phyloP scores from a whole-genome alignment of 2,113 vertebrate species.

The Tricholaema leucomelas region DNA sequence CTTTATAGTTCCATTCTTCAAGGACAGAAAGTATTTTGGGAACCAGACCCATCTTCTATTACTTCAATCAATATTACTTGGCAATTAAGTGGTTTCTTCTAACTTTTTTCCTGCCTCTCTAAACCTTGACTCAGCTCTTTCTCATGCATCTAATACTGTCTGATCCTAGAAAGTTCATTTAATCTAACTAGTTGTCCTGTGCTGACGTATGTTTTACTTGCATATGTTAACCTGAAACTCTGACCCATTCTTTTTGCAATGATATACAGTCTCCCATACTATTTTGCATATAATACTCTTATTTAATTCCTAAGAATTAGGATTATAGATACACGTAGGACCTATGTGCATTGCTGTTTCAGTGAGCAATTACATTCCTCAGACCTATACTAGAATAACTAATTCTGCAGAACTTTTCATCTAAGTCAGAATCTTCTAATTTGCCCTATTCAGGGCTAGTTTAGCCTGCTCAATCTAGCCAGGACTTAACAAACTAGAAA shows the following conservation, averaged over 20 bases:
- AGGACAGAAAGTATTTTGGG: neutral
- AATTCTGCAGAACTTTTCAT: neutral
- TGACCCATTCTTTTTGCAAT: neutral
- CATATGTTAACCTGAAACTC: neutral
- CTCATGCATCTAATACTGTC: neutral
- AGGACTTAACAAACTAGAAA: neutral
- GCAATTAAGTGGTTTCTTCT: neutral
- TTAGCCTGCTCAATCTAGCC: neutral
- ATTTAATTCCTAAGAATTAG: neutral
- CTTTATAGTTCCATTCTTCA: neutral
- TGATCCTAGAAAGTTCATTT: neutral
- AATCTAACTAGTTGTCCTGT: neutral
- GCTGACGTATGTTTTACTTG: neutral
- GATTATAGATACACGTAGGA: neutral
- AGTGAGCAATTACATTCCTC: neutral
- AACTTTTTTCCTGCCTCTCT: neutral
- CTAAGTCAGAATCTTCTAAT: neutral
- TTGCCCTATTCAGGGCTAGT: neutral
- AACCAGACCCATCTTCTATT: neutral
- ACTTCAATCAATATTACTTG: constrained; percentile 14
- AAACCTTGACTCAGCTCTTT: neutral
- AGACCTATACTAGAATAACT: neutral
- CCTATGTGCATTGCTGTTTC: neutral
- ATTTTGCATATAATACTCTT: neutral
- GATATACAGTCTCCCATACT: neutral